phyloP scores from a whole-genome alignment of 2,113 vertebrate species.

The Corythoichthys haematopterus region DNA sequence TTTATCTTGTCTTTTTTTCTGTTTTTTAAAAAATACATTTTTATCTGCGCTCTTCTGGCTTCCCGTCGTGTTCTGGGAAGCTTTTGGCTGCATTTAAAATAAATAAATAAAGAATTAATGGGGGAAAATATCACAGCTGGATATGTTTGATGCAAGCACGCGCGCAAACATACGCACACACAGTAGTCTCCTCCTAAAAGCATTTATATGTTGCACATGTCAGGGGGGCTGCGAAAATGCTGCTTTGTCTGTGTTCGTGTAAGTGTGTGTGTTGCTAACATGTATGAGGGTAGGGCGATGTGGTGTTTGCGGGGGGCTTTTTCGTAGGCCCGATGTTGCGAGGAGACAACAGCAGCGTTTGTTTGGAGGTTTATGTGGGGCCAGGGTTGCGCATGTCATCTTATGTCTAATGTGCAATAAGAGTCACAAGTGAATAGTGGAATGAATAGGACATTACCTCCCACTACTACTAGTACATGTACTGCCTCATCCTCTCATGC shows the following conservation, averaged over 20 bases:
- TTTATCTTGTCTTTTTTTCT: no score
- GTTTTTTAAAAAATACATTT: background rate
- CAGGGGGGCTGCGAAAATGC: slow-evolving; percentile 15
- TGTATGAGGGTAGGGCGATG: background rate
- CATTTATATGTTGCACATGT: slow-evolving; percentile 56
- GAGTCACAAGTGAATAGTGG: slow-evolving; percentile 18
- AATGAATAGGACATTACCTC: slow-evolving; percentile 23
- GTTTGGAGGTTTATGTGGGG: slow-evolving; percentile 3
- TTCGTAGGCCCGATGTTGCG: slow-evolving; percentile 11
- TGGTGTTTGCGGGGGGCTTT: background rate
- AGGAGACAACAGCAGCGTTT: slow-evolving; percentile 9
- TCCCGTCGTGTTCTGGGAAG: background rate
- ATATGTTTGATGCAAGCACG: slow-evolving; percentile 21
- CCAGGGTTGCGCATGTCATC: slow-evolving; percentile 21
- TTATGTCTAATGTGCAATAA: slow-evolving; percentile 37
- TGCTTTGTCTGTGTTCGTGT: slow-evolving; percentile 7
- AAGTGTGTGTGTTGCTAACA: slow-evolving; percentile 22
- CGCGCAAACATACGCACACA: slow-evolving; percentile 7
- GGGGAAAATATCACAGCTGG: slow-evolving; percentile 12
- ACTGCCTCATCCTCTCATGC: slow-evolving; percentile 26
- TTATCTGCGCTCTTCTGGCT: background rate
- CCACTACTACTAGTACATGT: slow-evolving; percentile 3
- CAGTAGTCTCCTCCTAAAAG: slow-evolving; percentile 46
- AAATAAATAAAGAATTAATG: slow-evolving; percentile 7
- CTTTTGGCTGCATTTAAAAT: slow-evolving; percentile 2